Evolutionary conservation across 2,888 invertebrate species (phyloP).

Genomic region (Meiosimyza platycephala): DNA sequence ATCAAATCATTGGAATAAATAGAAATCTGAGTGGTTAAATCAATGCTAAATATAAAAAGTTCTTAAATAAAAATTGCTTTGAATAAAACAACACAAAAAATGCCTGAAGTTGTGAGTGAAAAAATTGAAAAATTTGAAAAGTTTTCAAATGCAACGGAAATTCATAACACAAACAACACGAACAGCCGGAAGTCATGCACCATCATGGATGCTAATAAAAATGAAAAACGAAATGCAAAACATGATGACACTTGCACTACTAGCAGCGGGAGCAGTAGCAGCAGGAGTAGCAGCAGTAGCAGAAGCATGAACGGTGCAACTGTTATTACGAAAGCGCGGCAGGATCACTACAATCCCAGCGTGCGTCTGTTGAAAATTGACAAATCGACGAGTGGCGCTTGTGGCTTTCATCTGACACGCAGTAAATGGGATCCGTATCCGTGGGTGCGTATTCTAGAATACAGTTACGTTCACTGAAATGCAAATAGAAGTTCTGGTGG

Average conservation of each 20-base stretch:
- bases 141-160: not conserved
- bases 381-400: constrained; percentile 71
- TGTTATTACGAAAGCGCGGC: constrained; percentile 31
- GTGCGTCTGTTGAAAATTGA: constrained; percentile 70
- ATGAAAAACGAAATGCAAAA: not conserved
- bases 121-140: not conserved
- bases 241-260: not conserved
- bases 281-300: no score
- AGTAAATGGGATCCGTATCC: constrained; percentile 87
- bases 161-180: no score
- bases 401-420: constrained; percentile 80
- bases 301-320: not conserved
- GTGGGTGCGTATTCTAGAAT: constrained; percentile 71
- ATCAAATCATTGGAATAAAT: no score
- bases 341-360: constrained; percentile 56
- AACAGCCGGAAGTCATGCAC: no score
- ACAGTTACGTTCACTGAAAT: not conserved
- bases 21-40: no score
- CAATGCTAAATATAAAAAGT: not conserved
- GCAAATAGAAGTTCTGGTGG: not conserved
- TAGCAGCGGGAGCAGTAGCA: not conserved
- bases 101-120: not conserved
- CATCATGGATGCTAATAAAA: no score
- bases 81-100: not conserved
- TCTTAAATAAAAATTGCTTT: not conserved